Conservation (phyloP, 2,797 vertebrate genomes). For the Sebastes kiyomatsui region DNA sequence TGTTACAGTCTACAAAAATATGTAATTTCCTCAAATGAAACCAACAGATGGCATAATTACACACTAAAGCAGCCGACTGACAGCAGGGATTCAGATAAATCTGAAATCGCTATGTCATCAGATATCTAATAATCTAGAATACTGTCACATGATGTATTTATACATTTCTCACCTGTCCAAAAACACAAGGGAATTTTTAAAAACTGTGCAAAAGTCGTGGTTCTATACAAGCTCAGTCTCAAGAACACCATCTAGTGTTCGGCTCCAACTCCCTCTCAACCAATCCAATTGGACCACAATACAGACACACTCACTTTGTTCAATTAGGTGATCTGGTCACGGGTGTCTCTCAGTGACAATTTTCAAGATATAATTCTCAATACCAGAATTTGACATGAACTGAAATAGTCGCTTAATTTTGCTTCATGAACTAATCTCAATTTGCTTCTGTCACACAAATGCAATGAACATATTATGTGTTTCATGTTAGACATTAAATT, state of each 20-base stretch:
- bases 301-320: not conserved
- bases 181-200: not conserved
- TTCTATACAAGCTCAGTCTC: not conserved
- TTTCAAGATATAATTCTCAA: not conserved
- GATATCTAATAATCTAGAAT: not conserved
- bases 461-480: no score
- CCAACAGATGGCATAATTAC: slow-evolving; percentile 20
- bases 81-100: not conserved
- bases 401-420: not conserved
- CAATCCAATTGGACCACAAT: not conserved
- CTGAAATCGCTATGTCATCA: not conserved
- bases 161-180: not conserved
- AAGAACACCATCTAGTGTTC: not conserved
- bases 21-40: not conserved
- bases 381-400: not conserved
- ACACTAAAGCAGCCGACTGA: not conserved
- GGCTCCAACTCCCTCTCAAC: not conserved
- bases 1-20: not conserved
- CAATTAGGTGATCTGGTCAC: not conserved
- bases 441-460: not conserved
- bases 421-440: not conserved
- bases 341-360: not conserved
- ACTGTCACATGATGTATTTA: not conserved
- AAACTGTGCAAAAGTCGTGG: not conserved
- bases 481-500: not conserved